These are phyloP conservation scores for Amniataba percoides DNA, from an alignment of 2,797 vertebrate species.

Conservation along the genomic window DNA sequence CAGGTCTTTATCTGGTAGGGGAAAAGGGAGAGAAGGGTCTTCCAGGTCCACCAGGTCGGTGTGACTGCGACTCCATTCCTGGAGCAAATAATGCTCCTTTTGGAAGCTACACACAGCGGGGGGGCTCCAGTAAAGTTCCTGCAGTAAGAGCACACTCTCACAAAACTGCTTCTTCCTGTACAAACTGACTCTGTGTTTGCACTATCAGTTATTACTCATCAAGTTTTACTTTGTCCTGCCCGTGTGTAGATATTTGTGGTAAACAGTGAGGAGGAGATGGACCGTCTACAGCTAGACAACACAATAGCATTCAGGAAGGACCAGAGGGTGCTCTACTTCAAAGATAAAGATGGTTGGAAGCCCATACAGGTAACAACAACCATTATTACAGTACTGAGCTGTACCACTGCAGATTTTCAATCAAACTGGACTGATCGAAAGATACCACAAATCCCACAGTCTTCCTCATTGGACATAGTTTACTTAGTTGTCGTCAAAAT, in stretches of 20 bases:
- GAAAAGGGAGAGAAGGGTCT: constrained; percentile 94
- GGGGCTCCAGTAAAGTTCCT: constrained; percentile 86
- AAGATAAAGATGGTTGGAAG: constrained; percentile 93
- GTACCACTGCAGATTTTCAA: neutral
- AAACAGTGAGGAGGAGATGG: constrained; percentile 92
- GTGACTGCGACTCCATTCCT: constrained; percentile 87
- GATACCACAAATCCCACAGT: neutral
- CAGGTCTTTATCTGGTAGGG: constrained; percentile 90
- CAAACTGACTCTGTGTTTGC: neutral
- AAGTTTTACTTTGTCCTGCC: neutral
- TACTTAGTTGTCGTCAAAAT: neutral
- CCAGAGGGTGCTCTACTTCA: constrained; percentile 95
- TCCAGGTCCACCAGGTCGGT: constrained; percentile 90
- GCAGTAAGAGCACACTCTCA: constrained; percentile 82
- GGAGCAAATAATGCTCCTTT: constrained; percentile 84
- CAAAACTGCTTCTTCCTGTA: neutral
- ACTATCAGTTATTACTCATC: neutral
- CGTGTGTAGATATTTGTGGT: constrained; percentile 94
- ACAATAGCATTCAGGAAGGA: constrained; percentile 95
- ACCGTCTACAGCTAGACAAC: constrained; percentile 87
- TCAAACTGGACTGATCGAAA: neutral
- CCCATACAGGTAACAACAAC: constrained; percentile 91
- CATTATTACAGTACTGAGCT: neutral
- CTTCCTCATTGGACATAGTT: neutral
- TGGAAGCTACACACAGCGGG: constrained; percentile 85